These are phyloP conservation scores for Apamea crenata DNA, from an alignment of 2,888 invertebrate genomes.

Conservation along the genomic window DNA sequence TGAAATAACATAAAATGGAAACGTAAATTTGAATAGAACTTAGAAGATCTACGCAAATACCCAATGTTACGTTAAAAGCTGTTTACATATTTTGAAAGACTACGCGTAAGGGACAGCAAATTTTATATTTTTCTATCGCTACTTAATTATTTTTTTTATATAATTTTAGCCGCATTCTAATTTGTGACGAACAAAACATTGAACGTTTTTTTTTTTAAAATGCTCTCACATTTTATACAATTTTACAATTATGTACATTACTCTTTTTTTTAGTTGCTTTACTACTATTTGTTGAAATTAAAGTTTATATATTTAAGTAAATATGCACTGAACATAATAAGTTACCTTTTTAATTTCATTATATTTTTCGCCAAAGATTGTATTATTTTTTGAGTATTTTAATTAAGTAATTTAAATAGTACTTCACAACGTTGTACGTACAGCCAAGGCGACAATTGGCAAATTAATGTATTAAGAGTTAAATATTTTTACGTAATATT, in stretches of 20 bases:
- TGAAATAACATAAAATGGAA: no score
- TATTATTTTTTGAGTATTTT: slow-evolving; percentile 53
- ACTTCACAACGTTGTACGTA: slow-evolving; percentile 20
- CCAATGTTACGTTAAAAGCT: slow-evolving; percentile 8
- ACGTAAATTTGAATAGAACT: not conserved
- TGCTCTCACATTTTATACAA: slow-evolving; percentile 1
- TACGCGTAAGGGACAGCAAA: slow-evolving; percentile 1
- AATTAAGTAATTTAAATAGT: slow-evolving; percentile 17
- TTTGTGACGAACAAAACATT: slow-evolving; percentile 2
- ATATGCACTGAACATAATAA: slow-evolving; percentile 8
- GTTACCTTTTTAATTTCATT: slow-evolving; percentile 33
- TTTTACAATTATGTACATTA: not conserved
- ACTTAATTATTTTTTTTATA: slow-evolving; percentile 33
- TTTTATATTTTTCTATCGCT: slow-evolving; percentile 15
- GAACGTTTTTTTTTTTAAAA: not conserved
- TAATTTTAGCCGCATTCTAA: slow-evolving; percentile 8
- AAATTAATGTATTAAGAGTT: slow-evolving; percentile 53
- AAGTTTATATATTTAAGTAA: not conserved
- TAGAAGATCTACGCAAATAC: not conserved
- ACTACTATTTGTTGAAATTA: not conserved
- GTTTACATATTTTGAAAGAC: slow-evolving; percentile 26
- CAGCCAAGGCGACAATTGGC: slow-evolving; percentile 19
- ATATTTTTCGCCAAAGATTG: slow-evolving; percentile 57
- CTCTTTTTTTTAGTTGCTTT: not conserved
- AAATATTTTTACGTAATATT: slow-evolving; percentile 60